These are phyloP conservation scores for Menura novaehollandiae DNA, from an alignment of 2,113 vertebrate genomes.

Conservation along the genomic window DNA sequence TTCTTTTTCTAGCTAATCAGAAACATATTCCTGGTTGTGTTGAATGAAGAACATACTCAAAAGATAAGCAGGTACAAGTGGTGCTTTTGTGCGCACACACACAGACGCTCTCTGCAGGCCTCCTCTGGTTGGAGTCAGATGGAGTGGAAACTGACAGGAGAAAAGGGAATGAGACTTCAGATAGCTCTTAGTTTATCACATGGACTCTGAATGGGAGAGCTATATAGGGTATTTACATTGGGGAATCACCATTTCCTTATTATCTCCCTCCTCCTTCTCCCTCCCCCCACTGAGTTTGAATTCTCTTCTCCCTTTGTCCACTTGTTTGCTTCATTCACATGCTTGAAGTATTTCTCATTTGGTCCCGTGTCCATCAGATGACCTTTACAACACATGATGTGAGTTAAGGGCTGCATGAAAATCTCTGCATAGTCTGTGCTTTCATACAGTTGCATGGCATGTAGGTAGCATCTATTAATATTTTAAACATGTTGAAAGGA, in stretches of 20 bases:
- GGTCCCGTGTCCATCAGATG: not conserved
- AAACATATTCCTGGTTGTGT: not conserved
- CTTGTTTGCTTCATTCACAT: not conserved
- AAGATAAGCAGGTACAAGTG: slow-evolving; percentile 5
- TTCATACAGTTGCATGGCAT: not conserved
- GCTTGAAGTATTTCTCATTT: not conserved
- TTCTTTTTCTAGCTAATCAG: not conserved
- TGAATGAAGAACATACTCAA: not conserved
- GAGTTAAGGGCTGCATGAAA: not conserved
- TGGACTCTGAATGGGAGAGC: not conserved
- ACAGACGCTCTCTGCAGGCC: not conserved
- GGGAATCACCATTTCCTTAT: not conserved
- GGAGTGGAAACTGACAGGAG: not conserved
- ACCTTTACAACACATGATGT: not conserved
- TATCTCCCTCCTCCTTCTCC: not conserved
- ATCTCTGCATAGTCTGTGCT: not conserved
- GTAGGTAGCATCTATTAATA: not conserved
- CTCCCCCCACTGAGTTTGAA: not conserved
- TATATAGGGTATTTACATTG: not conserved
- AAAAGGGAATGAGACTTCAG: not conserved
- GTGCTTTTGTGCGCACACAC: not conserved
- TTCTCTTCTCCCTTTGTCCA: not conserved
- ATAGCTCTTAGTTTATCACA: not conserved
- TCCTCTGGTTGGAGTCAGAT: not conserved
- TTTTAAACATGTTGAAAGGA: not conserved